Base-by-base conservation (phyloP, 2,888 invertebrate species). In the Drosophila acutilabella region DNA sequence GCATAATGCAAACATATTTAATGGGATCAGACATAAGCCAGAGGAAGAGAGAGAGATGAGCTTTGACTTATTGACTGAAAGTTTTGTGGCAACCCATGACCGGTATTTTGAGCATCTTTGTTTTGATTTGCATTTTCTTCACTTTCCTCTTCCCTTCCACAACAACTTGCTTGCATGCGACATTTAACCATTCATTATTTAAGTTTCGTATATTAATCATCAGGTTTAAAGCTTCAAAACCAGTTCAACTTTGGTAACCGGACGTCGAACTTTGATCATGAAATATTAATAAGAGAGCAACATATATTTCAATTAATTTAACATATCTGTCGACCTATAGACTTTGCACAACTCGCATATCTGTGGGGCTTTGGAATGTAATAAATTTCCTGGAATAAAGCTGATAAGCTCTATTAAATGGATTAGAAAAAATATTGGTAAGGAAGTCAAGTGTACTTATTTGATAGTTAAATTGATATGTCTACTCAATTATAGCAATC, bases 331-430 rank as follows among this genome's bases (percentile, higher is more conserved):
- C 6, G 40, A 76, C 60, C 64, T 60, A 11, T 77, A 69, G 75
- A 75, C 75, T 77, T 64, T 68, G 65, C 52, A 0, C 10, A 52
- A 41, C 40, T 36, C 44, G 14, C 11, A 30, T 40, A 33, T 11
- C 50, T 42, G 20, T 64, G 4, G 4, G 11, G 20, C n/a, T 42
- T 67, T 68, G 41, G 48, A 59, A 51, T n/a, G 45, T 54, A 65
- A 71, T 79, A 73, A 64, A 54, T 64, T 26, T 56, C 44, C 16
- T 6, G 44, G 8, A 42, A 26, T 13, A 10, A 16, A n/a, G 20
- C 48, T 50, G 81, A 83, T 87, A 80, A 72, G 72, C 69, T 69
- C 80, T 84, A 87, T 84, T 75, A 71, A 50, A 4, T 45, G 47
- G 62, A 56, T 81, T 79, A 45, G 58, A 11, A 36, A 13, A 13